Base-by-base conservation (phyloP, 1,140 invertebrate genomes). In the Bombus cullumanus region DNA sequence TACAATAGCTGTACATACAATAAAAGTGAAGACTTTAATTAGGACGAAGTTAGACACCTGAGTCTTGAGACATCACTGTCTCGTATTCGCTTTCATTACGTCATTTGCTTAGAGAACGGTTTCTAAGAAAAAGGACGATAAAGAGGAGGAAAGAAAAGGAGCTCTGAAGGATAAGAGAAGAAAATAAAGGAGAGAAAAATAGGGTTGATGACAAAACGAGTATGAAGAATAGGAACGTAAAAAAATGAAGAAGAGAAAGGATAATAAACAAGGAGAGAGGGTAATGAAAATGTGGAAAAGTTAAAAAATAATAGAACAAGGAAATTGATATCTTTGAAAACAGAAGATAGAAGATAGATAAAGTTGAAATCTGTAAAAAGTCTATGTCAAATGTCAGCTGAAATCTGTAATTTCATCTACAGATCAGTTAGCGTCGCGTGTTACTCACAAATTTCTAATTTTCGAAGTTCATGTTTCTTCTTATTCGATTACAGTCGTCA, bases 341-440 rank as follows among this genome's bases (percentile, higher is more conserved):
- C 3, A n/a, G 59, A n/a, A 62, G 10, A n/a, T 15, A 28, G 47
- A 53, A 62, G 3, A 47, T 47, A 47, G 28, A 62, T 4, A n/a
- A 62, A 59, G 10, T n/a, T 28, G 3, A 59, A 62, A 10, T 62
- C 3, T 12, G 13, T 3, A n/a, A 62, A 12, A n/a, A 62, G 18
- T 62, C 3, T 34, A 10, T 39, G 31, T 73, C 15, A 62, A 74
- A 22, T 22, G 39, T 22, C 25, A 28, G 12, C 8, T 74, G n/a
- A 2, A 82, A 82, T n/a, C 64, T 82, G 5, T 47, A 47, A 75
- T 74, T 47, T 15, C 39, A 74, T 74, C 8, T 31, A 15, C 10
- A 25, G n/a, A 34, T 41, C 53, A 43, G 37, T 43, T 75, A 82
- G 25, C 31, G 64, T 47, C 41, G 13, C 1, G 18, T 25, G 57